Percentiles rank a stretch among this genome's conserved stretches.
These are phyloP conservation scores for Micrasema longulum DNA, from an alignment of 1,140 invertebrate species.

Conservation along the genomic window DNA sequence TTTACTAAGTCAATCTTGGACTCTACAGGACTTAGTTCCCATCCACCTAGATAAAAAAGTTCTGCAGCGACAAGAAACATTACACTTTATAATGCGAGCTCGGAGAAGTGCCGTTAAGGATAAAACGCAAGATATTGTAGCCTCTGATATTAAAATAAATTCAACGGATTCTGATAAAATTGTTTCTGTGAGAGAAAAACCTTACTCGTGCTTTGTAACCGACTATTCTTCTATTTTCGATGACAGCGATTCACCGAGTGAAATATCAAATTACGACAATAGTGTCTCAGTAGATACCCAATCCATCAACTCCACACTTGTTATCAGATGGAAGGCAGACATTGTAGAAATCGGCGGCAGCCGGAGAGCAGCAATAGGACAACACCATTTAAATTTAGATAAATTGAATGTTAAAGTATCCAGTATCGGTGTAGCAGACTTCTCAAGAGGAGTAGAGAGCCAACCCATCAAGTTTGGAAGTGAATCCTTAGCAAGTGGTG, in stretches of 20 bases:
- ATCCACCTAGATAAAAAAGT: constrained; percentile 55
- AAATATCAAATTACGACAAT: constrained; percentile 13
- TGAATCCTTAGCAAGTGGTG: not conserved
- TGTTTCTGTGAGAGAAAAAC: constrained; percentile 56
- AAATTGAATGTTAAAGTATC: constrained; percentile 59
- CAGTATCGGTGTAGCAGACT: constrained; percentile 47
- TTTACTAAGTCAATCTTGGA: constrained; percentile 64
- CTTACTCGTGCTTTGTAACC: constrained; percentile 63
- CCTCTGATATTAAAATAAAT: constrained; percentile 60
- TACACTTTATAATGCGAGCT: constrained; percentile 62
- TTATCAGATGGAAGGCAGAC: constrained; percentile 68
- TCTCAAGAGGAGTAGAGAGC: constrained; percentile 9
- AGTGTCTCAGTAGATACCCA: constrained; percentile 40
- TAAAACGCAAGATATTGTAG: constrained; percentile 57
- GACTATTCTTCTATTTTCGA: constrained; percentile 58
- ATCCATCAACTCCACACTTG: constrained; percentile 65
- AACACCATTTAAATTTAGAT: constrained; percentile 67
- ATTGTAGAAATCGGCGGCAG: constrained; percentile 60
- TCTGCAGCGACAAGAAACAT: constrained; percentile 60
- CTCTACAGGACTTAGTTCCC: constrained; percentile 57
- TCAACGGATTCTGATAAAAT: constrained; percentile 26
- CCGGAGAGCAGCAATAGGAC: constrained; percentile 63
- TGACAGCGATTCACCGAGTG: constrained; percentile 52
- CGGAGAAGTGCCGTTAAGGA: constrained; percentile 57
- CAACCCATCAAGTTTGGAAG: constrained; percentile 41